These are phyloP conservation scores for Neoniphon sammara DNA, from an alignment of 2,797 vertebrate species.

Conservation along the genomic window DNA sequence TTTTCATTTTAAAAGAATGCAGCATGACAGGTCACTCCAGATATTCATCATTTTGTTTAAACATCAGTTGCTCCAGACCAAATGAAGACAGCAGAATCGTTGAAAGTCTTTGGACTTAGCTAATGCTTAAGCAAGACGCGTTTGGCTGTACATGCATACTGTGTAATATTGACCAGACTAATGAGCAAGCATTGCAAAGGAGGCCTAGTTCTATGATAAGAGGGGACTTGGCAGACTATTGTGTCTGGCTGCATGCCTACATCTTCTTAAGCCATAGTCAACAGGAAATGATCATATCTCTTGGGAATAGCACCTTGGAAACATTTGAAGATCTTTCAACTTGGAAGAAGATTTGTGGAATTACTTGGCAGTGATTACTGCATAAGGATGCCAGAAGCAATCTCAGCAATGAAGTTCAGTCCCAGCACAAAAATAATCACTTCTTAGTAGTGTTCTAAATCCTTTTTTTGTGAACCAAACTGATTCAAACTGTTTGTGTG, in stretches of 20 bases:
- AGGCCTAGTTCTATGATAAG: slow-evolving; percentile 4
- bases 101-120: too few relatives aligned
- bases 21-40: too few relatives aligned
- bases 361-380: slow-evolving; percentile 30
- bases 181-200: too few relatives aligned
- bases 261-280: slow-evolving; percentile 13
- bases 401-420: background rate
- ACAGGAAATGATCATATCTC: slow-evolving; percentile 33
- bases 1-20: too few relatives aligned
- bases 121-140: too few relatives aligned
- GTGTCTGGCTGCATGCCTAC: slow-evolving; percentile 4
- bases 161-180: too few relatives aligned
- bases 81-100: too few relatives aligned
- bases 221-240: slow-evolving; percentile 17
- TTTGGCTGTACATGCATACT: too few relatives aligned
- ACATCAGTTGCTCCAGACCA: too few relatives aligned
- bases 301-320: background rate
- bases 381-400: slow-evolving; percentile 12
- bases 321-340: slow-evolving; percentile 11
- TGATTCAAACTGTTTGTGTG: background rate
- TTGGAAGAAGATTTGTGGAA: slow-evolving; percentile 29
- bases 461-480: too few relatives aligned
- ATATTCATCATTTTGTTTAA: too few relatives aligned
- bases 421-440: background rate
- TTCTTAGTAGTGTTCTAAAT: too few relatives aligned